A percentile compares a stretch with the other conserved stretches of the same genome.
Conservation (phyloP, 2,797 vertebrate species). For the Myotis vivesi region DNA sequence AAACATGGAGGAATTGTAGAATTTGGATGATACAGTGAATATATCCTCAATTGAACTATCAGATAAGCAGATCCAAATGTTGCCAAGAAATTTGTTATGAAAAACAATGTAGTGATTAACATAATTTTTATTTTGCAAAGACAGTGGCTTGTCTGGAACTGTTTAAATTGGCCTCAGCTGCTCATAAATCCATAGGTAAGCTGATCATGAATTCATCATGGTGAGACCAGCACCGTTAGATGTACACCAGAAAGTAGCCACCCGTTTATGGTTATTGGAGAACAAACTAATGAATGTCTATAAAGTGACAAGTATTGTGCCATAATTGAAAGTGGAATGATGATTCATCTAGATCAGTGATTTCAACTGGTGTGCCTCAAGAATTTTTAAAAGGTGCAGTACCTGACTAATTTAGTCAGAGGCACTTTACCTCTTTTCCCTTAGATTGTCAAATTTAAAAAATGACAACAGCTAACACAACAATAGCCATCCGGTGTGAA, state of each 20-base stretch:
- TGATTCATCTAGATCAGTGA: slow-evolving; percentile 7
- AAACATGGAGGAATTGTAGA: neutral
- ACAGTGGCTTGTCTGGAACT: neutral
- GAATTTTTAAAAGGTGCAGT: neutral
- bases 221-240: neutral
- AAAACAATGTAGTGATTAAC: neutral
- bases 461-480: neutral
- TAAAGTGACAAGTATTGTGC: neutral
- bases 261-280: neutral
- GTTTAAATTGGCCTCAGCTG: neutral
- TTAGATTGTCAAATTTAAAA: neutral
- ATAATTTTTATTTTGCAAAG: slow-evolving; percentile 28
- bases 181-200: neutral
- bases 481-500: neutral
- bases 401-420: neutral
- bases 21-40: neutral
- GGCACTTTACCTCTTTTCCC: neutral
- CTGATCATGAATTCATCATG: neutral
- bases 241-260: slow-evolving; percentile 6
- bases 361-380: neutral
- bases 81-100: slow-evolving; percentile 40
- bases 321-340: slow-evolving; percentile 10
- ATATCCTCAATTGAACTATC: neutral
- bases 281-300: slow-evolving; percentile 8
- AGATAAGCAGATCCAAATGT: neutral